Conservation (phyloP, 1,140 invertebrate species). For the Pectinophora gossypiella region DNA sequence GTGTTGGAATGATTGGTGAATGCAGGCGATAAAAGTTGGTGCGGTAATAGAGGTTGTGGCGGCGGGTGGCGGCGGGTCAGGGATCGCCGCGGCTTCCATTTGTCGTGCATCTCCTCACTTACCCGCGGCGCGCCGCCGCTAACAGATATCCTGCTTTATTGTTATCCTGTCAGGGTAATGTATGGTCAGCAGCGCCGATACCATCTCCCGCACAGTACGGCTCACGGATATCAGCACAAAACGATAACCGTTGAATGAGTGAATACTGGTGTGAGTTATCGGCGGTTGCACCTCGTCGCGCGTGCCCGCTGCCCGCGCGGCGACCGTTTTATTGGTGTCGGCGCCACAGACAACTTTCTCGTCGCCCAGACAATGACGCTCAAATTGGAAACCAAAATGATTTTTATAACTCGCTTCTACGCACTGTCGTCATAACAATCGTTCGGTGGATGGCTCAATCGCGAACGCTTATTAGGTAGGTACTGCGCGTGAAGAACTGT, state of each 20-base stretch:
- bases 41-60: constrained; percentile 6
- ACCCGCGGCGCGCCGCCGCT: constrained; percentile 34
- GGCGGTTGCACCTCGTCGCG: constrained; percentile 24
- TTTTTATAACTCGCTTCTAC: constrained; percentile 58
- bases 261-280: constrained; percentile 43
- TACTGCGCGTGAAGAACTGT: constrained; percentile 35
- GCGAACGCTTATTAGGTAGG: constrained; percentile 39
- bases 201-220: constrained; percentile 32
- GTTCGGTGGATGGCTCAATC: constrained; percentile 33
- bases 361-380: constrained; percentile 62
- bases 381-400: constrained; percentile 67
- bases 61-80: constrained; percentile 29
- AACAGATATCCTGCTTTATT: constrained; percentile 63
- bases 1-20: constrained; percentile 16
- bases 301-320: constrained; percentile 36
- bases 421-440: constrained; percentile 35
- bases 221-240: constrained; percentile 41
- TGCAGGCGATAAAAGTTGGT: constrained; percentile 13
- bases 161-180: constrained; percentile 59
- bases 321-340: constrained; percentile 65
- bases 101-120: constrained; percentile 33
- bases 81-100: constrained; percentile 48
- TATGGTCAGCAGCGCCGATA: constrained; percentile 45
- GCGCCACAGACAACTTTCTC: constrained; percentile 70
- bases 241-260: constrained; percentile 38